Base-by-base conservation (phyloP, 1,140 invertebrate species). In the Polypedilum pembai region DNA sequence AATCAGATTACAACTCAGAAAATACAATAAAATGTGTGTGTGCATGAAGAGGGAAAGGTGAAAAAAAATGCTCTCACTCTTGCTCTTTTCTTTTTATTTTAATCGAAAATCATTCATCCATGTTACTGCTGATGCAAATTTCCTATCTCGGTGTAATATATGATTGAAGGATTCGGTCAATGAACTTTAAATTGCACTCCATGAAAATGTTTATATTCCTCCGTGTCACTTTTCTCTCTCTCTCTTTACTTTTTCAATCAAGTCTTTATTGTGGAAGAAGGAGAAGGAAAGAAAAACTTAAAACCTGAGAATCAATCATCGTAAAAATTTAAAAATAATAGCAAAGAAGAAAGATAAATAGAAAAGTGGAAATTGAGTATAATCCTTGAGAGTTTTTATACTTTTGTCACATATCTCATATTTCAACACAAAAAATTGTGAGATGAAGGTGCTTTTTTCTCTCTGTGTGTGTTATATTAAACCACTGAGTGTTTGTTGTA, bases 61-160 rank as follows among this genome's bases (percentile, higher is more conserved):
- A 56, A 45, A 45, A 45, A 45, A 33, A 33, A 33, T 33, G 24
- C 24, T 33, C 24, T 33, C 24, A 33, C 5, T 33, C 24, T 56
- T 56, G 8, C n/a, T 56, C 10, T n/a, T 56, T 56, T 56, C 45
- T 56, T 56, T 56, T 56, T 56, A 56, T 56, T 56, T 56, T 56
- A 56, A 56, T 56, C 45, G 45, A 56, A 56, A 56, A n/a, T 56
- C 45, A 56, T 56, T 56, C 45, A 56, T 56, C 45, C 45, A 56
- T 56, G 45, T 4, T 56, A 12, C 45, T 56, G 45, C 10, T 56
- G 45, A 56, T 56, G 45, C 45, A 56, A 56, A 56, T 56, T 56
- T 56, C 45, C 45, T 56, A 56, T 56, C 45, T 56, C n/a, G 12
- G 24, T 56, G n/a, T 56, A 56, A 15, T 56, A 56, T 56, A 56